Conservation (phyloP, 2,888 invertebrate species). For the Cheilosia impressa region DNA sequence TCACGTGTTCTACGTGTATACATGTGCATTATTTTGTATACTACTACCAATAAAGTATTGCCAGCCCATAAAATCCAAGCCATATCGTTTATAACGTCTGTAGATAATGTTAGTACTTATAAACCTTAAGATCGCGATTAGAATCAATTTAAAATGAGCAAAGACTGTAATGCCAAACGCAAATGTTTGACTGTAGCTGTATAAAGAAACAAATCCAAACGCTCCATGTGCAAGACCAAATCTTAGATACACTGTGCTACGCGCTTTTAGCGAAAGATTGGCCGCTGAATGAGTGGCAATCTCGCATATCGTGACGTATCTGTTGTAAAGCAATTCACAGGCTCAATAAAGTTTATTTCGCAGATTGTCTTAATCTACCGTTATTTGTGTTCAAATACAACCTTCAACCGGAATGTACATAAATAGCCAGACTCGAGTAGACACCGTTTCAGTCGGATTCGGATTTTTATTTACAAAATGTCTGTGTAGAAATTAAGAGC, state of each 20-base stretch:
- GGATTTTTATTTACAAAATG: slow-evolving; percentile 12
- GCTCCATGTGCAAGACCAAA: slow-evolving; percentile 5
- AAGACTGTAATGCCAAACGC: not conserved
- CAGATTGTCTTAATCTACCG: slow-evolving; percentile 36
- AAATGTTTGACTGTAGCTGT: not conserved
- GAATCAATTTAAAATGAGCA: not conserved
- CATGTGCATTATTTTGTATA: too few relatives aligned
- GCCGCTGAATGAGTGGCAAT: not conserved
- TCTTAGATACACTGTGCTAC: not conserved
- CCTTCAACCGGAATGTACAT: slow-evolving; percentile 9
- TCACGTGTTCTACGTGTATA: too few relatives aligned
- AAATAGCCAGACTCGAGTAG: slow-evolving; percentile 7
- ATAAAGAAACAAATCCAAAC: not conserved
- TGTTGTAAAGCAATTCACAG: slow-evolving; percentile 29
- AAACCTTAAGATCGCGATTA: not conserved
- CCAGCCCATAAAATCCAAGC: slow-evolving; percentile 2
- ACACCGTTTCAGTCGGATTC: slow-evolving; percentile 37
- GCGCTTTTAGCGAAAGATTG: not conserved
- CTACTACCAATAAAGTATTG: not conserved
- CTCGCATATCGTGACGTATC: not conserved
- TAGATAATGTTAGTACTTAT: not conserved
- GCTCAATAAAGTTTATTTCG: slow-evolving; percentile 33
- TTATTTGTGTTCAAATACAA: not conserved
- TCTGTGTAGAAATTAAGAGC: not conserved
- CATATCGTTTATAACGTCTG: not conserved